Base-by-base conservation (phyloP, 2,888 invertebrate genomes). In the Pycnomerus fuliginosus region DNA sequence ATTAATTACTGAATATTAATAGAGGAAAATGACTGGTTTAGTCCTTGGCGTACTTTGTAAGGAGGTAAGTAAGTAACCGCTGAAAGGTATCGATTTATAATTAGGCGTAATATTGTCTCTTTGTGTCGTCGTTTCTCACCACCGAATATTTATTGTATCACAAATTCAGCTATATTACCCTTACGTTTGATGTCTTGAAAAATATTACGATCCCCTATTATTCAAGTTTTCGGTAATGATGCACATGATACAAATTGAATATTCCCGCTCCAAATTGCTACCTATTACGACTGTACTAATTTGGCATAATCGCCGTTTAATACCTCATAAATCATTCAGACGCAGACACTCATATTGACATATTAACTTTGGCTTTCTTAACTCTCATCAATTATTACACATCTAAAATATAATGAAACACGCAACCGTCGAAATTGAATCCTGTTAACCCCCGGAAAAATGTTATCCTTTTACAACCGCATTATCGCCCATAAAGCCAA, bases 1-100 rank as follows among this genome's bases (percentile, higher is more conserved):
- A 70, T 70, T 70, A 70, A 70, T 70, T 69, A 69, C 69, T 66
- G 65, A 69, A 69, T 70, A 70, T 70, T 69, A 69, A 67, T 68
- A 68, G 65, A 63, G 65, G 67, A 66, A 68, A 71, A 69, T 68
- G 67, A 68, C 68, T 68, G 69, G 68, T 67, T 70, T 65, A 62
- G 65, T 60, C 60, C 62, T 64, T 57, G 56, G 53, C 60, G 60
- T 60, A 62, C 64, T 65, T 63, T 63, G 57, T 61, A 63, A 67
- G 62, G 66, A 69, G 64, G 65, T 64, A 65, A 67, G 65, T 65
- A 67, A 67, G 65, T 66, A 66, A 67, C 67, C 65, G 67, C 64
- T 64, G 65, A 67, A 66, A 68, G 66, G 62, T 69, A 69, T 69
- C 61, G 69, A 69, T 69, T 69, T 61, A 61, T 68, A 69, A 69